A percentile compares a stretch with the other conserved stretches of the same genome.
Conservation (phyloP, 2,888 invertebrate genomes). For the Melanchra persicariae region DNA sequence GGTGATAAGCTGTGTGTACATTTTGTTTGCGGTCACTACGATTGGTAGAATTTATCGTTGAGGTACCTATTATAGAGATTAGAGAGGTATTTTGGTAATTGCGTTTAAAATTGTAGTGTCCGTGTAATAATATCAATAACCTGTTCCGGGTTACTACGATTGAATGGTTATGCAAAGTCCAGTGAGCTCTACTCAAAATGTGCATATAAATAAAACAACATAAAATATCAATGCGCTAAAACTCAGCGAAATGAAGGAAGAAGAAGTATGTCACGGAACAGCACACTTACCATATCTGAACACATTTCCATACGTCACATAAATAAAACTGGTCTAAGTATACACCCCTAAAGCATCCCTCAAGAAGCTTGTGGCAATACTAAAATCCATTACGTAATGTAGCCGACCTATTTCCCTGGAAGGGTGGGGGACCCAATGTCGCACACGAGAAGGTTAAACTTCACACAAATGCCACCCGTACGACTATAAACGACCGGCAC, state of each 20-base stretch:
- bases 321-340: conserved; percentile 66
- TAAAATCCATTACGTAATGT: conserved; percentile 79
- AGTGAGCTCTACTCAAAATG: neutral
- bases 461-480: conserved; percentile 73
- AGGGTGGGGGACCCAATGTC: conserved; percentile 69
- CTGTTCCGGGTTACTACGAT: neutral
- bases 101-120: neutral
- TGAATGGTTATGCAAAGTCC: neutral
- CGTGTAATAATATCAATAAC: neutral
- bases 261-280: conserved; percentile 16
- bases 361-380: conserved; percentile 68
- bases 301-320: conserved; percentile 57
- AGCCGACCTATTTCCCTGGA: conserved; percentile 75
- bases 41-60: conserved; percentile 15
- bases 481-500: conserved; percentile 61
- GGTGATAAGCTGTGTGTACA: conserved; percentile 50
- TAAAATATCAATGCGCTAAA: conserved; percentile 17
- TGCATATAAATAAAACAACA: neutral
- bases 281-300: conserved; percentile 37
- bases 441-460: conserved; percentile 79
- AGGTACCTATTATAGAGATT: neutral
- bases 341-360: conserved; percentile 66
- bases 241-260: conserved; percentile 2
- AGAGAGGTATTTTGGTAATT: neutral
- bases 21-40: conserved; percentile 54